Percentiles rank a stretch among this genome's conserved stretches.
phyloP scores from a whole-genome alignment of 1,140 invertebrate genomes.

The Drosophila sucinea region DNA sequence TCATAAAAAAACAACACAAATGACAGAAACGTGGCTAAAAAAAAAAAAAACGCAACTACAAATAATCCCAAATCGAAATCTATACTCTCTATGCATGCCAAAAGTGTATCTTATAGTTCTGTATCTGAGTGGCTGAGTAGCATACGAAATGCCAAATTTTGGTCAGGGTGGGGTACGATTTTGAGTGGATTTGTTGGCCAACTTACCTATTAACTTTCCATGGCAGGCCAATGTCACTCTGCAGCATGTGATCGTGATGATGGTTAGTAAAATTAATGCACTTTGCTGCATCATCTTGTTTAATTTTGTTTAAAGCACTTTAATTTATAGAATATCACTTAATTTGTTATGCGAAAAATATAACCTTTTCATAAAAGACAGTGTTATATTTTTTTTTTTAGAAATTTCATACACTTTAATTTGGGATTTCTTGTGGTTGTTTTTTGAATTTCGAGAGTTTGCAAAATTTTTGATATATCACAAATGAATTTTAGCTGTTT shows the following conservation, averaged over 20 bases:
- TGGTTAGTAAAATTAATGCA: slow-evolving; percentile 56
- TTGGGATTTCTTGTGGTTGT: slow-evolving; percentile 28
- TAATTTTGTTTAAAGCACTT: slow-evolving; percentile 25
- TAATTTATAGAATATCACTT: slow-evolving; percentile 24
- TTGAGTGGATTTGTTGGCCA: slow-evolving; percentile 2
- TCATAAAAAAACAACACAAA: slow-evolving; percentile 50
- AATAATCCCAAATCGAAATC: slow-evolving; percentile 14
- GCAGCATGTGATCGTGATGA: slow-evolving; percentile 62
- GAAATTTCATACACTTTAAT: slow-evolving; percentile 45
- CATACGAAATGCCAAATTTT: slow-evolving; percentile 41
- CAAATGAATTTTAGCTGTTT: slow-evolving; percentile 40
- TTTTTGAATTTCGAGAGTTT: slow-evolving; percentile 36
- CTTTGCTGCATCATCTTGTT: slow-evolving; percentile 67
- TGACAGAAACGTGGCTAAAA: slow-evolving; percentile 58
- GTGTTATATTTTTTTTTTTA: slow-evolving; percentile 50
- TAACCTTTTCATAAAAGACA: slow-evolving; percentile 70
- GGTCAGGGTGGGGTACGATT: slow-evolving; percentile 17
- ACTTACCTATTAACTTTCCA: slow-evolving; percentile 80
- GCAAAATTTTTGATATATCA: slow-evolving; percentile 43
- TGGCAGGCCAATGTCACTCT: slow-evolving; percentile 72
- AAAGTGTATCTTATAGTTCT: slow-evolving; percentile 18
- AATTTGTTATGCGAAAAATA: slow-evolving; percentile 44
- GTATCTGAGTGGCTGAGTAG: slow-evolving; percentile 27
- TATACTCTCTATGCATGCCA: slow-evolving; percentile 44
- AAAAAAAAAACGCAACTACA: slow-evolving; percentile 32